Evolutionary conservation across 2,888 invertebrate genomes (phyloP).

Genomic region (Ditula angustiorana): DNA sequence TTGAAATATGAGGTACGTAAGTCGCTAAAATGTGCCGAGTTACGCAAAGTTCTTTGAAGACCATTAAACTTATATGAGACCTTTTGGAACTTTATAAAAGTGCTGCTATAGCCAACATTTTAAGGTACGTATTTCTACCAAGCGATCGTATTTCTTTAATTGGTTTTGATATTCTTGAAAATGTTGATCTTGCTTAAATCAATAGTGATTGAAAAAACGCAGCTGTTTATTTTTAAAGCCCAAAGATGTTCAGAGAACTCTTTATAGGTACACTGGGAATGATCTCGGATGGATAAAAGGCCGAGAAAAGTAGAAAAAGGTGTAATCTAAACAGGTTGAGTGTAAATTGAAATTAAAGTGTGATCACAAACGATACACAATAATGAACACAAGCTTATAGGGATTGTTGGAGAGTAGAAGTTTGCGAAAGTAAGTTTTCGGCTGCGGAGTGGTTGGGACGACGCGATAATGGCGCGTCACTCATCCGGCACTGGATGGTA

Average conservation of each 20-base stretch:
- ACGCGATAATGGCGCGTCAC: constrained; percentile 83
- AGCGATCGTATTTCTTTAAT: neutral
- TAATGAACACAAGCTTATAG: constrained; percentile 46
- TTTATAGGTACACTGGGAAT: neutral
- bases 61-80: constrained; percentile 32
- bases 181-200: neutral
- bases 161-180: neutral
- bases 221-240: neutral
- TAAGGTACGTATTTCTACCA: neutral
- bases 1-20: constrained; percentile 34
- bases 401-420: constrained; percentile 54
- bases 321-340: neutral
- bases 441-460: constrained; percentile 57
- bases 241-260: neutral
- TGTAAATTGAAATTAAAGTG: neutral
- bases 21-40: constrained; percentile 26
- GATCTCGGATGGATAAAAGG: neutral
- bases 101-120: constrained; percentile 7
- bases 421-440: constrained; percentile 69
- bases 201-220: neutral
- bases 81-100: constrained; percentile 24
- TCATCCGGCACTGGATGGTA: constrained; percentile 81
- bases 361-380: neutral
- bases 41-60: constrained; percentile 35
- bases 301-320: neutral